These are phyloP conservation scores for Cheilosia impressa DNA, from an alignment of 2,888 invertebrate genomes.

Conservation along the genomic window DNA sequence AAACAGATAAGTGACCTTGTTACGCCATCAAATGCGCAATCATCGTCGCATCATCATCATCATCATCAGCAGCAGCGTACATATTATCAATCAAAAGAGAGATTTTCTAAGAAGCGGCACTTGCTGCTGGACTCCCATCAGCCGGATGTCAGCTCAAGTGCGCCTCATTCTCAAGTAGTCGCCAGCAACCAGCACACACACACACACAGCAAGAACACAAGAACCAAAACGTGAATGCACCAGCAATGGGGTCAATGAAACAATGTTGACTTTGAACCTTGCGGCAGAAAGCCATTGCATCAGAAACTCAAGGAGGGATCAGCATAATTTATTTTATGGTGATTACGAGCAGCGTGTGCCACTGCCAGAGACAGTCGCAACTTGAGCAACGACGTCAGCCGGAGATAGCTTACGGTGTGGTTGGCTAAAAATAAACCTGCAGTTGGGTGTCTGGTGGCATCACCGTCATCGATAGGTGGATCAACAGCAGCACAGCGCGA, in stretches of 20 bases:
- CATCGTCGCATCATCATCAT: background rate
- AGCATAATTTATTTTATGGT: slow-evolving; percentile 36
- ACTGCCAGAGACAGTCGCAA: slow-evolving; percentile 9
- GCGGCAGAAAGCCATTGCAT: slow-evolving; percentile 26
- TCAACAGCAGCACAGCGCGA: background rate
- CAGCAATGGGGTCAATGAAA: slow-evolving; percentile 76
- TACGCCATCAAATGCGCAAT: slow-evolving; percentile 27
- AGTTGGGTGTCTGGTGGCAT: slow-evolving; percentile 48
- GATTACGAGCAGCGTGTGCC: slow-evolving; percentile 53
- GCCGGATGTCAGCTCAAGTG: slow-evolving; percentile 38
- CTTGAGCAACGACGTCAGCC: slow-evolving; percentile 36
- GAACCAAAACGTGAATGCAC: slow-evolving; percentile 40
- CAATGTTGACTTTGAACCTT: slow-evolving; percentile 76
- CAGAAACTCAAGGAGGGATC: slow-evolving; percentile 11
- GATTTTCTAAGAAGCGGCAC: background rate
- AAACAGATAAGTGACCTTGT: slow-evolving; percentile 43
- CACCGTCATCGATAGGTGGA: slow-evolving; percentile 40
- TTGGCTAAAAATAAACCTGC: slow-evolving; percentile 58
- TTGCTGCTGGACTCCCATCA: slow-evolving; percentile 64
- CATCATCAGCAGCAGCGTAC: background rate
- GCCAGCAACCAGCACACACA: background rate
- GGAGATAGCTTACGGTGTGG: slow-evolving; percentile 35
- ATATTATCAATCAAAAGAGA: background rate
- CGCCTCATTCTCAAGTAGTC: background rate
- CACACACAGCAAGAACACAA: background rate